phyloP scores from a whole-genome alignment of 2,797 vertebrate genomes.

The Staurois parvus region DNA sequence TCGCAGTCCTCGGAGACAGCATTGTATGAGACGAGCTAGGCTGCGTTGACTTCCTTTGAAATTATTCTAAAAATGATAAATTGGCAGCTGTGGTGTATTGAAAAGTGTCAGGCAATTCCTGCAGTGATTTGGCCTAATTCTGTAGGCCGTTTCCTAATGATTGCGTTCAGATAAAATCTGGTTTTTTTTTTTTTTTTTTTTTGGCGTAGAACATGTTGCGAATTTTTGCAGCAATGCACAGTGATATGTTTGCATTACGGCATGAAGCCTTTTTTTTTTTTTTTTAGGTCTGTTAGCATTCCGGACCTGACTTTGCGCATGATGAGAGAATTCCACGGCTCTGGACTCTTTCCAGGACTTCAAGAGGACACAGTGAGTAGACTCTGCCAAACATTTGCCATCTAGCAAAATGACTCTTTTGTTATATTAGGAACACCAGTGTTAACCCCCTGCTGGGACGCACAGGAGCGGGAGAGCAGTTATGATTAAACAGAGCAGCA shows the following conservation, averaged over 20 bases:
- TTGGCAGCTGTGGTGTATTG: too few relatives aligned
- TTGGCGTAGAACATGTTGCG: too few relatives aligned
- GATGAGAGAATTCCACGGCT: slow-evolving; percentile 50
- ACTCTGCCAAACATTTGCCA: slow-evolving; percentile 56
- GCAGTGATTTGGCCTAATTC: too few relatives aligned
- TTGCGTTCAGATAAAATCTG: too few relatives aligned
- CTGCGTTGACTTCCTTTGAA: too few relatives aligned
- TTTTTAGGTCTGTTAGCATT: slow-evolving; percentile 41
- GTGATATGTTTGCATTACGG: slow-evolving; percentile 5
- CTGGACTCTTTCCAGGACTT: slow-evolving; percentile 48
- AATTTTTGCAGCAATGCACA: background rate
- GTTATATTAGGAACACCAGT: slow-evolving; percentile 29
- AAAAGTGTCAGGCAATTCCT: too few relatives aligned
- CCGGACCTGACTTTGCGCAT: slow-evolving; percentile 51
- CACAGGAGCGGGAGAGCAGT: slow-evolving; percentile 21
- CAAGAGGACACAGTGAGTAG: slow-evolving; percentile 34
- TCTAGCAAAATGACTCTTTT: slow-evolving; percentile 55
- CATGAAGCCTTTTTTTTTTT: background rate
- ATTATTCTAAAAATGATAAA: too few relatives aligned
- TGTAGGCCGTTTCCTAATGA: too few relatives aligned
- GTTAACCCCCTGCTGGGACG: slow-evolving; percentile 45
- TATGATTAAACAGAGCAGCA: slow-evolving; percentile 36
- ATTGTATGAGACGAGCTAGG: too few relatives aligned
- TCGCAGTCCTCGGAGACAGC: too few relatives aligned
- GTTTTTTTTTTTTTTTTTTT: too few relatives aligned